Evolutionary conservation across 2,888 invertebrate species (phyloP), one percentile per base, ranked within the genome.

Genomic region (Trichopoda pennipes): DNA sequence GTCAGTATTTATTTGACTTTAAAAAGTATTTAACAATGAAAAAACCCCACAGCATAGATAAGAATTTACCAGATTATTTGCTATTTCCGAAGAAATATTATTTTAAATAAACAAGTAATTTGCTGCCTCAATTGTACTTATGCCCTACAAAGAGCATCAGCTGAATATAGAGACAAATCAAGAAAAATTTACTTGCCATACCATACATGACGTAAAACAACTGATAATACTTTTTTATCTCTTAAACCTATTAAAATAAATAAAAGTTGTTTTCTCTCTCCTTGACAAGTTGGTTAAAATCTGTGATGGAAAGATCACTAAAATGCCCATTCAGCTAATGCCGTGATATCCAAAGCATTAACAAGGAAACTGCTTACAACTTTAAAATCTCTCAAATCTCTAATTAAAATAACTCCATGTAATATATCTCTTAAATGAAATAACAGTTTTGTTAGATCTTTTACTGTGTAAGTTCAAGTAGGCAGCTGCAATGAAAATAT

Each of bases 1-100:
- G 63, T 64, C 70, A 77, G 70, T 77, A 77, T 77, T 77, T 77
- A 77, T 77, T 70, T 63, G 70, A 63, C 77, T 70, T 14, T 28
- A 63, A 70, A 19, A 47, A 21, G 49, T 49, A 63, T 28, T 63
- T 63, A 28, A 42, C 51, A 19, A 68, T 19, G 44, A 44, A 61
- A 35, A 60, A 61, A 66, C 10, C 60, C 68, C 44, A 19, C 49
- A 63, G 42, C 16, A n/a, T 56, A 51, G 77, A 77, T 77, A 77
- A 77, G 69, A 55, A 64, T 38, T 63, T 12, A 28, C 10, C 53
- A 38, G 55, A 69, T 55, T 77, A 77, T 55, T 69, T 38, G 61
- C 47, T 55, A 68, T 55, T 76, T 61, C 17, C 19, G 21, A 69
- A 69, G 69, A 76, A 69, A 60, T 32, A 1, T 12, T 35, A 63